phyloP scores from a whole-genome alignment of 2,888 invertebrate species.

The Lasioglossum morio region DNA sequence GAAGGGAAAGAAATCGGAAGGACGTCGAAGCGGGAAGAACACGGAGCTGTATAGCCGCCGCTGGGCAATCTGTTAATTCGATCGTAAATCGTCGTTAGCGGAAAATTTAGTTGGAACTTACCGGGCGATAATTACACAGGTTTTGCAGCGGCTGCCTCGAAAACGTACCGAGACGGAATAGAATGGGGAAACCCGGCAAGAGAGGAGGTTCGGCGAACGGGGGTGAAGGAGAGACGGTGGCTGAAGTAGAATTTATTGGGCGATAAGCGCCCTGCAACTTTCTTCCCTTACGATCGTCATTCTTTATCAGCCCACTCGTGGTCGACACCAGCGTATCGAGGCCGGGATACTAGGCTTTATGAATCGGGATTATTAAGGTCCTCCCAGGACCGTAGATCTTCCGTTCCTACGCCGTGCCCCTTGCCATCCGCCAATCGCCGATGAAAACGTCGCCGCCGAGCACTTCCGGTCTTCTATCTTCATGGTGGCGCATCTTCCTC shows the following conservation, averaged over 20 bases:
- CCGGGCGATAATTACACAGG: slow-evolving; percentile 79
- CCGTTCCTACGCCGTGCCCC: slow-evolving; percentile 40
- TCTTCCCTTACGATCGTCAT: slow-evolving; percentile 79
- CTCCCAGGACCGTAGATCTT: slow-evolving; percentile 71
- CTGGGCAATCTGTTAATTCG: slow-evolving; percentile 80
- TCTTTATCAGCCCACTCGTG: slow-evolving; percentile 77
- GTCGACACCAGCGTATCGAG: slow-evolving; percentile 70
- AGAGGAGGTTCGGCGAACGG: slow-evolving; percentile 19
- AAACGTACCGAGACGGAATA: slow-evolving; percentile 50
- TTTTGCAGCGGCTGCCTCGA: slow-evolving; percentile 66
- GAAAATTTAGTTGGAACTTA: slow-evolving; percentile 80
- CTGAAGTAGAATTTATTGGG: slow-evolving; percentile 81
- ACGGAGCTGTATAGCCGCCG: slow-evolving; percentile 51
- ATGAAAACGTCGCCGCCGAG: slow-evolving; percentile 60
- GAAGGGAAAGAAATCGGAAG: slow-evolving; percentile 5
- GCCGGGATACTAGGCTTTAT: slow-evolving; percentile 70
- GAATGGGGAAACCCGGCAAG: slow-evolving; percentile 24
- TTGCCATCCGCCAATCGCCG: slow-evolving; percentile 37
- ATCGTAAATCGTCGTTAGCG: slow-evolving; percentile 82
- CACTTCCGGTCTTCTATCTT: slow-evolving; percentile 55
- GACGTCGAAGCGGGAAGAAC: slow-evolving; percentile 11
- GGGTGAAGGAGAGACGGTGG: slow-evolving; percentile 47
- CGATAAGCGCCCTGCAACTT: slow-evolving; percentile 81
- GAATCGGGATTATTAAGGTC: slow-evolving; percentile 74
- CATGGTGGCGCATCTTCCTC: slow-evolving; percentile 19